These are phyloP conservation scores for Alviniconcha marisindica DNA, from an alignment of 1,140 invertebrate genomes.

Conservation along the genomic window DNA sequence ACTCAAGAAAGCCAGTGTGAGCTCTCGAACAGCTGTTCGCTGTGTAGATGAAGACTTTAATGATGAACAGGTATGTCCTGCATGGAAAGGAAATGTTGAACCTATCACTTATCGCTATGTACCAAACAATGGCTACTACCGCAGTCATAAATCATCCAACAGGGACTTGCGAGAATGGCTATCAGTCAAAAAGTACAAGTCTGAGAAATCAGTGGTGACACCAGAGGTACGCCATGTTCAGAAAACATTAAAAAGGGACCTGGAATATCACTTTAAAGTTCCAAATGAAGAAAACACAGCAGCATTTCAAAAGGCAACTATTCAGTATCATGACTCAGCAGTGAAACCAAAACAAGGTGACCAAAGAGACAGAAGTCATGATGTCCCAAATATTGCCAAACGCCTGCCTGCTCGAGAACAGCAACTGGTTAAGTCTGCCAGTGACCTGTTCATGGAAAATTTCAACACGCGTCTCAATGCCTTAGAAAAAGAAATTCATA, in stretches of 20 bases:
- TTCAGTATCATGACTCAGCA: neutral
- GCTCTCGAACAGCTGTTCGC: constrained; percentile 30
- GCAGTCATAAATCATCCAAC: constrained; percentile 57
- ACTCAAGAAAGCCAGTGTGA: constrained; percentile 32
- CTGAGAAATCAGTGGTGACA: neutral
- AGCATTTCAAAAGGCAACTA: neutral
- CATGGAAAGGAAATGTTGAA: constrained; percentile 68
- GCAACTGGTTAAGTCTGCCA: constrained; percentile 15
- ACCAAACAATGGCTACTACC: constrained; percentile 65
- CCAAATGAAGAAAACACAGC: neutral
- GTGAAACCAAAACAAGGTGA: neutral
- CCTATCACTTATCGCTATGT: constrained; percentile 68
- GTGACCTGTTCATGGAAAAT: constrained; percentile 30
- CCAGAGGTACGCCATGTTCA: constrained; percentile 20
- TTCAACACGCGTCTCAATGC: constrained; percentile 17
- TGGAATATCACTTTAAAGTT: constrained; percentile 7
- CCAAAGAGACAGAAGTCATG: neutral
- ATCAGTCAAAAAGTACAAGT: neutral
- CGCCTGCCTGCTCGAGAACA: neutral
- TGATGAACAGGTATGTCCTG: constrained; percentile 36
- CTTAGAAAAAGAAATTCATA: constrained; percentile 12
- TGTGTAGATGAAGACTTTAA: constrained; percentile 56
- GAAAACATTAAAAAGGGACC: constrained; percentile 10
- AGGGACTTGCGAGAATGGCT: constrained; percentile 58
- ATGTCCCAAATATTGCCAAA: neutral